These are phyloP conservation scores for Drosophila repleta DNA, from an alignment of 1,140 invertebrate species.

Conservation along the genomic window DNA sequence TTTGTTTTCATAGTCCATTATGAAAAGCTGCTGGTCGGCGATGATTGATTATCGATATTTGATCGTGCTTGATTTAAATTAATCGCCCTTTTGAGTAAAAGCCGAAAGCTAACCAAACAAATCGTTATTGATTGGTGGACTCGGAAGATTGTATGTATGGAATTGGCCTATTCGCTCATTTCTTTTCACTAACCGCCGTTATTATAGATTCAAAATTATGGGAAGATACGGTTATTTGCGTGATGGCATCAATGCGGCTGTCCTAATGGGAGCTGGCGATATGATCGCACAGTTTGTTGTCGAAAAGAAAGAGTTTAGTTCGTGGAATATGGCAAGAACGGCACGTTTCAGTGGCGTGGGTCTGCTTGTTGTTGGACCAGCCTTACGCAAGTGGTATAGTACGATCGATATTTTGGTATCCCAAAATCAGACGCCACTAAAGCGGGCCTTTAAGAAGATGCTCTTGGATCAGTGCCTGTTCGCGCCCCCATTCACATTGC, in stretches of 20 bases:
- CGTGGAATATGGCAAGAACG: slow-evolving; percentile 74
- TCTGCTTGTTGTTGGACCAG: slow-evolving; percentile 85
- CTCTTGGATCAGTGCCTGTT: slow-evolving; percentile 90
- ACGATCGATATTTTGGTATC: slow-evolving; percentile 86
- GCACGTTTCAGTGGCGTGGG: slow-evolving; percentile 80
- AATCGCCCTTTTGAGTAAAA: too few relatives aligned
- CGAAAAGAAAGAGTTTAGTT: slow-evolving; percentile 66
- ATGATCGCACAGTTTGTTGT: slow-evolving; percentile 82
- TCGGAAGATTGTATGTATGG: neutral
- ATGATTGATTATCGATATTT: too few relatives aligned
- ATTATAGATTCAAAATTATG: slow-evolving; percentile 7
- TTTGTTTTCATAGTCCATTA: neutral
- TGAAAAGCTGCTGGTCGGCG: neutral
- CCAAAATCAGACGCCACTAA: slow-evolving; percentile 39
- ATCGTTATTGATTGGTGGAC: too few relatives aligned
- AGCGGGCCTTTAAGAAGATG: slow-evolving; percentile 81
- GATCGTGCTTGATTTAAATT: too few relatives aligned
- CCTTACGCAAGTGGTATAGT: slow-evolving; percentile 89
- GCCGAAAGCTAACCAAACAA: too few relatives aligned
- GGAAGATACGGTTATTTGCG: slow-evolving; percentile 27
- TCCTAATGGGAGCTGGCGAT: slow-evolving; percentile 84
- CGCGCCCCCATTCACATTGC: slow-evolving; percentile 87
- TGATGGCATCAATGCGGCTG: slow-evolving; percentile 77
- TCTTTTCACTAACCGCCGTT: neutral
- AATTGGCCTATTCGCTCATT: neutral